Evolutionary conservation across 2,113 vertebrate genomes (phyloP).

Genomic region (Paradisaea rubra): DNA sequence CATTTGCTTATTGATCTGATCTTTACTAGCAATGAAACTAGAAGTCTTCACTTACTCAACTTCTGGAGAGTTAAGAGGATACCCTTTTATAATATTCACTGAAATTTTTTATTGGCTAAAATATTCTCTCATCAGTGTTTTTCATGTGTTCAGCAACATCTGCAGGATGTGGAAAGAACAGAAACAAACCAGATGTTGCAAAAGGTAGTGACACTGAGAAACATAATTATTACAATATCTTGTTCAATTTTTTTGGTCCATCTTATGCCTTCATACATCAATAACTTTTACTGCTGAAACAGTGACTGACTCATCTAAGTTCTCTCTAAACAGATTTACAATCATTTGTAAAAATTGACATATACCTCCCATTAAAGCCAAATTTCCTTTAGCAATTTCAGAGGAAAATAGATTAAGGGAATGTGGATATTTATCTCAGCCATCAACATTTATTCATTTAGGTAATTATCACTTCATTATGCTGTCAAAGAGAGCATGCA

Average conservation of each 20-base stretch:
- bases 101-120: constrained; percentile 68
- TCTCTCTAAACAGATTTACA: constrained; percentile 69
- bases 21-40: constrained; percentile 69
- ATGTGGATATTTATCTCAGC: constrained; percentile 74
- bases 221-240: constrained; percentile 66
- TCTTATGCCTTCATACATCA: constrained; percentile 61
- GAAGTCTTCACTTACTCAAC: constrained; percentile 65
- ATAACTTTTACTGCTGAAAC: constrained; percentile 64
- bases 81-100: constrained; percentile 71
- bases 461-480: constrained; percentile 81
- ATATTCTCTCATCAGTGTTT: constrained; percentile 69
- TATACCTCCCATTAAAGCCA: constrained; percentile 72
- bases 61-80: constrained; percentile 71
- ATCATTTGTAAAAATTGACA: constrained; percentile 66
- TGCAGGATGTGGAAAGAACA: constrained; percentile 73
- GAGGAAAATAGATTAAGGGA: constrained; percentile 72
- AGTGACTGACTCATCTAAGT: constrained; percentile 40
- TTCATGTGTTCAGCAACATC: constrained; percentile 74
- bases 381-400: constrained; percentile 79
- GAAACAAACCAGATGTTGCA: constrained; percentile 80
- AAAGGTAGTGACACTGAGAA: constrained; percentile 74
- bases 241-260: constrained; percentile 20
- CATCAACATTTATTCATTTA: constrained; percentile 79
- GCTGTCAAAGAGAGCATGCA: constrained; percentile 48
- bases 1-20: constrained; percentile 73